These are phyloP conservation scores for Okapia johnstoni DNA, from an alignment of 2,113 vertebrate genomes.

Conservation along the genomic window DNA sequence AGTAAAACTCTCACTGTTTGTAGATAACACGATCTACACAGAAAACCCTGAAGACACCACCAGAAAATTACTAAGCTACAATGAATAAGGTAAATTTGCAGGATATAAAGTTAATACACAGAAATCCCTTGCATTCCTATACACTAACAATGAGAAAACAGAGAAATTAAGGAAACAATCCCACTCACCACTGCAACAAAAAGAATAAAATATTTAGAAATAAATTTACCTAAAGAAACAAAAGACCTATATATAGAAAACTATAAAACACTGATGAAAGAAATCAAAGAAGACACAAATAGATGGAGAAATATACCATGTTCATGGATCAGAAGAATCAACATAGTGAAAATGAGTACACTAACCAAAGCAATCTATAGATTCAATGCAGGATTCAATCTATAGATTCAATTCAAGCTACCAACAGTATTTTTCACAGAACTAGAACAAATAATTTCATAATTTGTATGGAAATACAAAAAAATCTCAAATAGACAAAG, in stretches of 20 bases:
- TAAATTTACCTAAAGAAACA: not conserved
- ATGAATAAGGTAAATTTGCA: not conserved
- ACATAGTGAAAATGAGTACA: not conserved
- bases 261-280: not conserved
- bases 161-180: not conserved
- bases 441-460: not conserved
- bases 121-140: not conserved
- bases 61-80: not conserved
- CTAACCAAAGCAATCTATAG: not conserved
- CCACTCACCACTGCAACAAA: not conserved
- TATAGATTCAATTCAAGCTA: not conserved
- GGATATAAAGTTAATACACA: not conserved
- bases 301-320: not conserved
- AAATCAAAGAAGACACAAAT: not conserved
- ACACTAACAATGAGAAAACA: not conserved
- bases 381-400: not conserved
- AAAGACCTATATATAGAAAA: not conserved
- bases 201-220: not conserved
- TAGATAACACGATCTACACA: not conserved
- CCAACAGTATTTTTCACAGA: not conserved
- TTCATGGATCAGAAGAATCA: not conserved
- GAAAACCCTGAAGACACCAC: not conserved
- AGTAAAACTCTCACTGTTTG: not conserved
- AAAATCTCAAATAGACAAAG: not conserved
- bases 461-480: not conserved